phyloP scores from a whole-genome alignment of 2,888 invertebrate species.

The Cheilosia pagana region DNA sequence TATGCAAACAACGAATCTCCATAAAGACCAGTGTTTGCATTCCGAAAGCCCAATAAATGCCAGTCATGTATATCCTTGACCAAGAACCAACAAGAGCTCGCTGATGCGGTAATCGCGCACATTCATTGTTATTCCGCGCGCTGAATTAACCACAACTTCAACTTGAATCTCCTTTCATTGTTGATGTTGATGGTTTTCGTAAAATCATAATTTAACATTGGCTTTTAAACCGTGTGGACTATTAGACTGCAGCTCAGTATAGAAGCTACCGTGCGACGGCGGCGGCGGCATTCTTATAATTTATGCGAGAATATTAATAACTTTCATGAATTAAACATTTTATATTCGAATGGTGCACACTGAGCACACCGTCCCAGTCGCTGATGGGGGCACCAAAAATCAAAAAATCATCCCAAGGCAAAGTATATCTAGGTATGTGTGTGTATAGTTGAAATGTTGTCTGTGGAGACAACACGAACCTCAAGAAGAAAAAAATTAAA shows the following conservation, averaged over 20 bases:
- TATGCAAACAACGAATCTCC: conserved; percentile 58
- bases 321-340: conserved; percentile 72
- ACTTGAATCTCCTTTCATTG: too few species aligned
- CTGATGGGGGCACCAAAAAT: background rate
- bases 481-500: conserved; percentile 1
- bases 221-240: conserved; percentile 51
- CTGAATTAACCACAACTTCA: conserved; percentile 31
- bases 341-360: conserved; percentile 54
- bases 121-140: conserved; percentile 63
- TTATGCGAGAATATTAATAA: conserved; percentile 70
- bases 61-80: conserved; percentile 67
- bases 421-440: conserved; percentile 31
- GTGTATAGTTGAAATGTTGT: conserved; percentile 6
- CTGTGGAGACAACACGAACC: conserved; percentile 25
- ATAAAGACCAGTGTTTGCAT: conserved; percentile 62
- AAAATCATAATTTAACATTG: conserved; percentile 66
- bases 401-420: conserved; percentile 39
- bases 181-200: conserved; percentile 18
- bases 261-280: conserved; percentile 29
- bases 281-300: conserved; percentile 41
- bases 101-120: conserved; percentile 36
- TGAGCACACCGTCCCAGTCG: background rate
- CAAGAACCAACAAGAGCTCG: conserved; percentile 30
- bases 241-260: conserved; percentile 43
- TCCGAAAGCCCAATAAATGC: conserved; percentile 47